A percentile compares a stretch with the other conserved stretches of the same genome.
phyloP scores from a whole-genome alignment of 2,888 invertebrate genomes.

The Scaptomyza caliginosa region DNA sequence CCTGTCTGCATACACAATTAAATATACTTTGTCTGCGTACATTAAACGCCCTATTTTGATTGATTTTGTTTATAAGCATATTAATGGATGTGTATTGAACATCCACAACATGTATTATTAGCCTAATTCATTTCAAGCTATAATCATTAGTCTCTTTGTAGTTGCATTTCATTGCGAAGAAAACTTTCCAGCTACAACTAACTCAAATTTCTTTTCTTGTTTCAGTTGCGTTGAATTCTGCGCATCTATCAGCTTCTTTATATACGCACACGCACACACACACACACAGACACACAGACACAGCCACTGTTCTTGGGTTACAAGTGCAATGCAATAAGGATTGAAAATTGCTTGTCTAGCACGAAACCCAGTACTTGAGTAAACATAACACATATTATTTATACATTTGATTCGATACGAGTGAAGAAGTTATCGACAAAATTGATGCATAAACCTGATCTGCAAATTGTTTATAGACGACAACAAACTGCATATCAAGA shows the following conservation, averaged over 20 bases:
- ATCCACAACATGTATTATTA: background rate
- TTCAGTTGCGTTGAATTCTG: slow-evolving; percentile 18
- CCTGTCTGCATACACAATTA: too few species aligned
- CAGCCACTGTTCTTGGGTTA: slow-evolving; percentile 16
- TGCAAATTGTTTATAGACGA: background rate
- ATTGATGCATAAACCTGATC: background rate
- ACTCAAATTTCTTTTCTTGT: slow-evolving; percentile 23
- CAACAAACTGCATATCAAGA: background rate
- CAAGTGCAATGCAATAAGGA: slow-evolving; percentile 17
- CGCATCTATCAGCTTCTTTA: background rate
- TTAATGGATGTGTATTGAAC: background rate
- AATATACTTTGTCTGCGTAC: background rate
- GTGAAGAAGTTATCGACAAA: background rate
- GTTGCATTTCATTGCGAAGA: too few species aligned
- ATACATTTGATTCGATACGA: background rate
- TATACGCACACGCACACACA: too few species aligned
- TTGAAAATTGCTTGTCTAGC: background rate
- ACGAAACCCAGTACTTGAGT: background rate
- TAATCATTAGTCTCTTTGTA: too few species aligned
- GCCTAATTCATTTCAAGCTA: background rate
- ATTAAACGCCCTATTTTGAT: background rate
- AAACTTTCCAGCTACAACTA: slow-evolving; percentile 22
- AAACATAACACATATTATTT: background rate
- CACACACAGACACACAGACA: too few species aligned
- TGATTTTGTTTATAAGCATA: background rate